Conservation (phyloP, 2,113 vertebrate genomes). For the Lampris megalopsis region DNA sequence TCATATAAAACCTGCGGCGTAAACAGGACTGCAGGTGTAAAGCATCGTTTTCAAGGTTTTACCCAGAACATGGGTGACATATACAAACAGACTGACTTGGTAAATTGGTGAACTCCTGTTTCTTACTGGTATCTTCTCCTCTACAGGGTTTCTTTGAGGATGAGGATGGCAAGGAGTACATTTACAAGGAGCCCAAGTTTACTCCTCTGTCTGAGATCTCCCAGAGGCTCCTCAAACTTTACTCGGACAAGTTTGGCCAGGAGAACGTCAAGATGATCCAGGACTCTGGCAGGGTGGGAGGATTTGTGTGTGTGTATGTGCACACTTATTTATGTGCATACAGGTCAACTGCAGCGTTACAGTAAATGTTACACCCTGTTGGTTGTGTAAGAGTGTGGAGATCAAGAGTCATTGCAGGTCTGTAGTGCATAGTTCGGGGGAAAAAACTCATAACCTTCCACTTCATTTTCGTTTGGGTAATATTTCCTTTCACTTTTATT, state of each 20-base stretch:
- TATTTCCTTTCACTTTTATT: too few relatives aligned
- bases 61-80: background rate
- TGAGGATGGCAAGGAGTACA: conserved; percentile 98
- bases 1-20: background rate
- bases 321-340: background rate
- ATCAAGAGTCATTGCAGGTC: background rate
- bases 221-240: conserved; percentile 95
- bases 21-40: background rate
- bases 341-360: too few relatives aligned
- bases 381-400: background rate
- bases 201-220: conserved; percentile 96
- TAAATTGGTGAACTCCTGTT: background rate
- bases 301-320: background rate
- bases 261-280: conserved; percentile 99
- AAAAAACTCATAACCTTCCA: background rate
- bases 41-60: background rate
- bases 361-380: background rate
- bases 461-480: too few relatives aligned
- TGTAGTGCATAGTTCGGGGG: background rate
- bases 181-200: conserved; percentile 99
- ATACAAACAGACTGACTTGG: background rate
- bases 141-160: conserved; percentile 95
- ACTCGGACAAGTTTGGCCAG: conserved; percentile 96
- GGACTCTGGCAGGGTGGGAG: conserved; percentile 91
- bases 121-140: background rate